phyloP scores from a whole-genome alignment of 2,888 invertebrate species.

The Trachelus stipa region DNA sequence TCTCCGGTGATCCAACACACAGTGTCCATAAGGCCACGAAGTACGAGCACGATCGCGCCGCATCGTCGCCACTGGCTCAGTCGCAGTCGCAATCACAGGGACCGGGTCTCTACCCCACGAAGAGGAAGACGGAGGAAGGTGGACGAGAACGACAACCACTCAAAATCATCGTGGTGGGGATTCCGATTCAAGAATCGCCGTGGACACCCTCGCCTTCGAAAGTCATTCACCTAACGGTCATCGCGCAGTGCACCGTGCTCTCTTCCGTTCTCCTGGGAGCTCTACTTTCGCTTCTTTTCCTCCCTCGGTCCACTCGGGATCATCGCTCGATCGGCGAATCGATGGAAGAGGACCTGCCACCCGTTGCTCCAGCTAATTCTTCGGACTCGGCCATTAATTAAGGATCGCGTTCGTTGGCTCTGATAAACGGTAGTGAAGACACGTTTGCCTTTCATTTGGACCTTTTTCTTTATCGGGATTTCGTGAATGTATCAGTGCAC shows the following conservation, averaged over 20 bases:
- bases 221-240: constrained; percentile 63
- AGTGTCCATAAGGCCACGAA: constrained; percentile 51
- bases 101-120: constrained; percentile 25
- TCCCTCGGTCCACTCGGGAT: constrained; percentile 7
- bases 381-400: background rate
- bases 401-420: background rate
- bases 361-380: background rate
- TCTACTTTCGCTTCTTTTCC: constrained; percentile 25
- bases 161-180: constrained; percentile 36
- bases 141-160: constrained; percentile 8
- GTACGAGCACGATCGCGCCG: constrained; percentile 37
- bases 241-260: constrained; percentile 47
- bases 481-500: background rate
- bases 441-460: background rate
- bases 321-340: background rate
- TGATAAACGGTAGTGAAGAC: background rate
- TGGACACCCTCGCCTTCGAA: constrained; percentile 54
- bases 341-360: constrained; percentile 4
- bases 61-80: background rate
- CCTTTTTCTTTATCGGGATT: background rate
- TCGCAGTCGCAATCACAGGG: background rate
- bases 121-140: constrained; percentile 11
- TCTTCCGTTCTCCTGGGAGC: background rate
- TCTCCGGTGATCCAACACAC: constrained; percentile 45
- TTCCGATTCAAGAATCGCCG: constrained; percentile 53